Conservation (phyloP, 2,797 vertebrate species). For the Lithobates pipiens region DNA sequence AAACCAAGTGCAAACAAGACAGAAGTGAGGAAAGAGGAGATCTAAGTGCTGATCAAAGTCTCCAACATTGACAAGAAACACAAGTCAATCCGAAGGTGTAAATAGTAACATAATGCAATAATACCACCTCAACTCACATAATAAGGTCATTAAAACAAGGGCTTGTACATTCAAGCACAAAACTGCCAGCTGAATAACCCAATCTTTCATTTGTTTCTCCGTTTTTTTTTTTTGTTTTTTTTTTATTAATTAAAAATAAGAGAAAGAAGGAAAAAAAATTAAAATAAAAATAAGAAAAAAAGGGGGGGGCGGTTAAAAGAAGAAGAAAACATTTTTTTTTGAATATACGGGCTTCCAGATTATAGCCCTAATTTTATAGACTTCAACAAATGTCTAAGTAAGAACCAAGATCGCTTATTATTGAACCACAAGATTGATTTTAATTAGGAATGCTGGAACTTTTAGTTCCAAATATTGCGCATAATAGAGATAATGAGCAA, state of each 20-base stretch:
- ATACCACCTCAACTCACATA: conserved; percentile 4
- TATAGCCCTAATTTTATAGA: no score
- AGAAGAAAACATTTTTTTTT: no score
- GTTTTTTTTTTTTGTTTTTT: no score
- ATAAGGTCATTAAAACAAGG: conserved; percentile 21
- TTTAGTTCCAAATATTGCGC: not conserved
- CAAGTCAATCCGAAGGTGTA: conserved; percentile 17
- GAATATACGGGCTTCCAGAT: no score
- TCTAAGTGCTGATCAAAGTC: not conserved
- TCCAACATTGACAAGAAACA: not conserved
- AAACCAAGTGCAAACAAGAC: conserved; percentile 25
- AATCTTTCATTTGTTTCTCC: not conserved
- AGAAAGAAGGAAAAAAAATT: no score
- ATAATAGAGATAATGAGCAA: not conserved
- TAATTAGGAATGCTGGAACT: not conserved
- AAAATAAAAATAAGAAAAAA: no score
- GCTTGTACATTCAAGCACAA: conserved; percentile 10
- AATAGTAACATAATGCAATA: conserved; percentile 23
- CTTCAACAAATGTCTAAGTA: no score
- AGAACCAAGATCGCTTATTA: not conserved
- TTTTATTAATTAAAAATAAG: no score
- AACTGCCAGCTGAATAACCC: not conserved
- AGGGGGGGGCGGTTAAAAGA: no score
- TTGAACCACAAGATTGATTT: not conserved
- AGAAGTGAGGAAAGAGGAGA: conserved; percentile 14